Base-by-base conservation (phyloP, 2,113 vertebrate species). In the Trichechus manatus region DNA sequence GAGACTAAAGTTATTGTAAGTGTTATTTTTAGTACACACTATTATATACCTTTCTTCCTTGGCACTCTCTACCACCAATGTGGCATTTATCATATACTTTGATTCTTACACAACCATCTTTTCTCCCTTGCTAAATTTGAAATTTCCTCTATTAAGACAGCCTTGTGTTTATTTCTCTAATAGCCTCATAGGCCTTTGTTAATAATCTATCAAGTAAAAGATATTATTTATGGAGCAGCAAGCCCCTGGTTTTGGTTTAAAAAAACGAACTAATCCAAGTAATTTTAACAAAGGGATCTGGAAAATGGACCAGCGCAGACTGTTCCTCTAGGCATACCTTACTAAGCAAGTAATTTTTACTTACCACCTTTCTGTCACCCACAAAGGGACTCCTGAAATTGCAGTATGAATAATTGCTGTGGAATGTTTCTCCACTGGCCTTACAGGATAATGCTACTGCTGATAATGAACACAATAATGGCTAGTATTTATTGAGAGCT, bases 21-120 rank as follows among this genome's bases (percentile, higher is more conserved):
- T 14, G 53, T 87, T 97, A 89, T 91, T 97, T 97, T 97, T 94
- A 97, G 86, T 61, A 66, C 64, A 84, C 5, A 63, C 27, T 79
- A 61, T 95, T 93, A 36, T 39, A 64, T 83, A 89, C 56, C 68
- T 78, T 96, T 96, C 50, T 83, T 82, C 10, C 64, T 86, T 15
- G 81, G 44, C 29, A 88, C 25, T 39, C 31, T 87, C 50, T 92
- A 53, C 42, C 59, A 81, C 11, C 56, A 56, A 29, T 86, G 68
- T 77, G 53, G 33, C 29, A 93, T 50, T 95, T 89, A 66, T n/a
- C 78, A 42, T 70, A 88, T 11, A 61, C 63, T 91, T 88, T 96
- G 25, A 61, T 93, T 95, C 39, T 75, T 77, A 47, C 42, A 50
- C 7, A 56, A 17, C 25, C 74, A 27, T 81, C 95, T 94, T 95